Base-by-base conservation (phyloP, 92 coral and sea anemone genomes). In the Siderastrea siderea region DNA sequence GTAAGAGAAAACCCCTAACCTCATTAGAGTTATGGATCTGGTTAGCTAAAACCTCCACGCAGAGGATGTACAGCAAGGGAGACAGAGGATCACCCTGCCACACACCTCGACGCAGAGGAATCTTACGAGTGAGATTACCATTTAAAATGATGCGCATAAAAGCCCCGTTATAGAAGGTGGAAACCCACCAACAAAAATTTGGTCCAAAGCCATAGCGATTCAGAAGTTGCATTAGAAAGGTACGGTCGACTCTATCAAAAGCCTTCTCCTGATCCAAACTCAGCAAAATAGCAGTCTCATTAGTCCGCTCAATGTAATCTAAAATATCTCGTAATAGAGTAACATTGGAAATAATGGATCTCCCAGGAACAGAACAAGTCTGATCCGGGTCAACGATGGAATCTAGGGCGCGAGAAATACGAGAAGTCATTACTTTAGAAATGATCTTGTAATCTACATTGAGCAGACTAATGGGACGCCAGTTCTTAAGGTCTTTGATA, bases 181-280 rank as follows among this genome's bases (percentile, higher is more conserved):
- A 11, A 3, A 84, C 11, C 82, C 88, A 84, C 0, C 13, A 9
- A 0, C 62, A 2, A 14, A 75, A 75, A 50, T 6, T 3, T 0
- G 66, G 81, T 1, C 83, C 83, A 4, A 85, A 65, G 8, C 89
- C 89, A 66, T n/a, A 15, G 0, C 7, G 65, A 0, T 10, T 0
- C 3, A 85, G 7, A 0, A 76, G 4, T 3, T 58, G 6, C 0
- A 7, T 2, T 0, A 76, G 26, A 54, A 85, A 75, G 7, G 47
- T 14, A 0, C 69, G 19, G 10, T 75, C 11, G 3, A 84, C 82
- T 0, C 78, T 44, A 6, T 75, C 69, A 66, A 85, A 85, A 12
- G 77, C 75, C 3, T 75, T 85, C 6, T 85, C 89, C 47, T 82
- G 86, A 9, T 82, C 86, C 4, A 81, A 68, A 15, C 68, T 68